phyloP scores from a whole-genome alignment of 2,113 vertebrate species.

The Macquaria ambigua region DNA sequence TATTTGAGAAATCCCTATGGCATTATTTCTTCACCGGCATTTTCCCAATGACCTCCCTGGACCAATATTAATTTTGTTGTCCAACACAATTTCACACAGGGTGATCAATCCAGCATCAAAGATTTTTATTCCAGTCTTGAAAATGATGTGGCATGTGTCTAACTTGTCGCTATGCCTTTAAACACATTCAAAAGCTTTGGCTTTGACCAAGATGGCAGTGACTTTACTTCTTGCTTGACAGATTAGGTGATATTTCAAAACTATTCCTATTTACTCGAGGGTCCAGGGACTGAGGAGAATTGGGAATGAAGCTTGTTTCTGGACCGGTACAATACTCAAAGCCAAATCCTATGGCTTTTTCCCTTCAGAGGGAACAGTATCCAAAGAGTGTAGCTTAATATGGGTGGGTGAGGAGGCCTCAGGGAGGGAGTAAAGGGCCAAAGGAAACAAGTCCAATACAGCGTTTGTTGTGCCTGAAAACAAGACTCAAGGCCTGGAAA shows the following conservation, averaged over 20 bases:
- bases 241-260: constrained; percentile 72
- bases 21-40: constrained; percentile 32
- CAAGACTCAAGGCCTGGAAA: constrained; percentile 82
- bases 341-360: constrained; percentile 67
- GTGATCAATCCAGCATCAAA: constrained; percentile 49
- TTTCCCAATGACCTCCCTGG: constrained; percentile 39
- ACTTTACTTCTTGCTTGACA: constrained; percentile 55
- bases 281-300: constrained; percentile 56
- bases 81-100: constrained; percentile 26
- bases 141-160: constrained; percentile 23
- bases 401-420: constrained; percentile 73
- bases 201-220: constrained; percentile 40
- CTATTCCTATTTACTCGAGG: constrained; percentile 69
- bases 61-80: constrained; percentile 42
- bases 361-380: constrained; percentile 71
- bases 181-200: constrained; percentile 28
- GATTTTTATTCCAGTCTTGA: constrained; percentile 38
- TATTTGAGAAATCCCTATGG: constrained; percentile 55
- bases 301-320: constrained; percentile 67
- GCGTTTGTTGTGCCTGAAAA: constrained; percentile 86
- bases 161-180: constrained; percentile 14
- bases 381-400: constrained; percentile 78
- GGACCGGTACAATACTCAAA: constrained; percentile 42
- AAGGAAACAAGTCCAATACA: constrained; percentile 83
- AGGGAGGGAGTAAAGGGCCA: constrained; percentile 75